Percentiles rank a stretch among this genome's conserved stretches.
Evolutionary conservation across 2,113 vertebrate genomes (phyloP).

Genomic region (Octodon degus): DNA sequence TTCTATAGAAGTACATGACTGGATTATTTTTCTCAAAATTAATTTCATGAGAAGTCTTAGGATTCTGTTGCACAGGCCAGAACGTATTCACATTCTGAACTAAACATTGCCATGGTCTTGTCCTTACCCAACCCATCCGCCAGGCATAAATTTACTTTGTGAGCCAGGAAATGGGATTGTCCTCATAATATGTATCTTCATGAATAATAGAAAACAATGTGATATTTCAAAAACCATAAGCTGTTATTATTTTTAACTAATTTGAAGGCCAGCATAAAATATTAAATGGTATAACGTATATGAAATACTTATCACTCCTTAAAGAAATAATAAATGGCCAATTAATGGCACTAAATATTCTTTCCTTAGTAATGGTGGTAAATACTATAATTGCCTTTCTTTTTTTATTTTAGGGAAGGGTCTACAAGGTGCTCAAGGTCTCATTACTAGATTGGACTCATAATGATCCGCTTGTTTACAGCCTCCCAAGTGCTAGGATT

Average conservation of each 20-base stretch:
- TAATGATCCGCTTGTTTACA: too few relatives aligned
- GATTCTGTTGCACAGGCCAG: background rate
- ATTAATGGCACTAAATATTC: background rate
- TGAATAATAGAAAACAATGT: background rate
- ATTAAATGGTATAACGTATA: background rate
- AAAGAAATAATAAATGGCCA: background rate
- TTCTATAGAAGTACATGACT: background rate
- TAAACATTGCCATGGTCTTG: background rate
- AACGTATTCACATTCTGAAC: background rate
- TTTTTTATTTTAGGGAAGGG: too few relatives aligned
- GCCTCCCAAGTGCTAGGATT: too few relatives aligned
- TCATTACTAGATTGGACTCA: too few relatives aligned
- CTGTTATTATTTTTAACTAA: background rate
- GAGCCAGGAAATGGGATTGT: background rate
- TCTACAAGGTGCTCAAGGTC: too few relatives aligned
- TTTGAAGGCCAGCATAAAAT: background rate
- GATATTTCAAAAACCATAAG: background rate
- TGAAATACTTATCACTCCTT: background rate
- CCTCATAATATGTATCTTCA: background rate
- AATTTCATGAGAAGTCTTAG: background rate
- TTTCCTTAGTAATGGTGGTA: background rate
- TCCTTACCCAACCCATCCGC: fast-evolving
- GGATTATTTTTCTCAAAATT: background rate
- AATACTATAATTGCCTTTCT: background rate
- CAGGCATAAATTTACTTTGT: background rate